Evolutionary conservation across 1,140 invertebrate species (phyloP).

Genomic region (Leptinotarsa undecemlineata): DNA sequence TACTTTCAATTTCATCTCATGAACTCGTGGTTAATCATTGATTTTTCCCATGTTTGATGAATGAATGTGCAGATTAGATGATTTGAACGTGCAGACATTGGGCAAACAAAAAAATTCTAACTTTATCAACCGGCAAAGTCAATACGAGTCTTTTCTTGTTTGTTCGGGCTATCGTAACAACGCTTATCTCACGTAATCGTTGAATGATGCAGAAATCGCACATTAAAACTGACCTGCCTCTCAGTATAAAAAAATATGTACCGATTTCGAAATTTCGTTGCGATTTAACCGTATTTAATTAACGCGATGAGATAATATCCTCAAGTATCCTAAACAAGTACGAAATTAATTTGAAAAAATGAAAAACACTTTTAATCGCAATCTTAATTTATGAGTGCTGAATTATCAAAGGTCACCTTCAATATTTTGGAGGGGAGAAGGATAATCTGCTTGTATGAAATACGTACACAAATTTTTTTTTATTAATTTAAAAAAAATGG

Average conservation of each 20-base stretch:
- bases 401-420: neutral
- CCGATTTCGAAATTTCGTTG: neutral
- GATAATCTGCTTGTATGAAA: too few species aligned
- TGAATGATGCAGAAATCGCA: neutral
- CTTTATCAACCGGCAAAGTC: neutral
- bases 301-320: neutral
- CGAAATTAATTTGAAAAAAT: neutral
- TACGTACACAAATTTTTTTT: too few species aligned
- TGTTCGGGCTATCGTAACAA: neutral
- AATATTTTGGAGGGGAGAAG: neutral
- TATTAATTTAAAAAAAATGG: too few species aligned
- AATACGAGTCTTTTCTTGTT: neutral
- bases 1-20: too few species aligned
- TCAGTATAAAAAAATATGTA: neutral
- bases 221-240: neutral
- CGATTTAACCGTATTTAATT: neutral
- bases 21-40: too few species aligned
- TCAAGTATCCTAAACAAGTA: slow-evolving; percentile 7
- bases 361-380: neutral
- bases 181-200: neutral
- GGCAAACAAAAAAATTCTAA: neutral
- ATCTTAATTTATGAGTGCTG: neutral
- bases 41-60: too few species aligned
- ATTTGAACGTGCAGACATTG: neutral
- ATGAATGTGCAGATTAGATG: too few species aligned